Base-by-base conservation (phyloP, 2,888 invertebrate species). In the Pseudoips prasinana region DNA sequence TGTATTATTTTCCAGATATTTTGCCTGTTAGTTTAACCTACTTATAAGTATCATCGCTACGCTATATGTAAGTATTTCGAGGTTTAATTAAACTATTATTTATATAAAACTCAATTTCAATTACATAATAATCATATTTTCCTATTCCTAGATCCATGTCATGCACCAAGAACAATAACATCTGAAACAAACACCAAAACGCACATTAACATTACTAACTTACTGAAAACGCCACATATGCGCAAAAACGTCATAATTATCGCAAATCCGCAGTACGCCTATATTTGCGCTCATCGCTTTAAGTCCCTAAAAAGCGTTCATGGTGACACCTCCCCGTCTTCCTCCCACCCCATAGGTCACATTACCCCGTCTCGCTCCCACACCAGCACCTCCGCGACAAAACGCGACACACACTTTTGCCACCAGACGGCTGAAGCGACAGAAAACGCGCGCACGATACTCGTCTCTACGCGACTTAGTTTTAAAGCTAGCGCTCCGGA, bases 241-340 rank as follows among this genome's bases (percentile, higher is more conserved):
- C 77, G 74, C 80, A 73, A 77, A 73, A 73, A 58, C 75, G 74
- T 69, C 69, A 72, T 70, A n/a, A n/a, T n/a, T n/a, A 63, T 73
- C 64, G 65, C 66, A 78, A 55, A 77, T 76, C 77, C 76, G 69
- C 76, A 73, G 64, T 70, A 65, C 64, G 62, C 63, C 60, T 64
- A 58, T 59, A 67, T 72, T 67, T 65, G 64, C 58, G 71, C 73
- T 82, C 73, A 76, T 79, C 79, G 68, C 75, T 73, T 73, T 51
- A 65, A 69, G 72, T 75, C 76, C 80, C 79, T 83, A 83, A 84
- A 84, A 80, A 83, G 78, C 77, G 73, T 71, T 65, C 66, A 60
- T 75, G 84, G 83, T 86, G 87, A 87, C 87, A 87, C 87, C 85
- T 84, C 82, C 83, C 76, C 66, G 68, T 73, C 76, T 69, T 73